Conservation (phyloP, 2,113 vertebrate species). For the Malurus cyaneus region DNA sequence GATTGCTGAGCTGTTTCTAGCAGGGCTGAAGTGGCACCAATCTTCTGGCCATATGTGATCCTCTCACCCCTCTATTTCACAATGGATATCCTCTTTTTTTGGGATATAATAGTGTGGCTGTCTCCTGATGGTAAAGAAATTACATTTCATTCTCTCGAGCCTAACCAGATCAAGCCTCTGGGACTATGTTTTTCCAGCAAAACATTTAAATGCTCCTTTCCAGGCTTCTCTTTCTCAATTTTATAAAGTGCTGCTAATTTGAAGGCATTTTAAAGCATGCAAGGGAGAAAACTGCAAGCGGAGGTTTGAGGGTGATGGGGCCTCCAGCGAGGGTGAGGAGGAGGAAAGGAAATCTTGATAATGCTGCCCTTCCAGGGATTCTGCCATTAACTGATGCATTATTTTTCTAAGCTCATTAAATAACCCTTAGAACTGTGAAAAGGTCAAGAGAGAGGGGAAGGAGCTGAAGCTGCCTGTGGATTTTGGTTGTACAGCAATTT, state of each 20-base stretch:
- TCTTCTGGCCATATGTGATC: neutral
- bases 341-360: neutral
- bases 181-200: neutral
- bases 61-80: neutral
- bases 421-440: conserved; percentile 53
- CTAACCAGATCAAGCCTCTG: neutral
- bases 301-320: conserved; percentile 18
- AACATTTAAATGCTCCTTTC: neutral
- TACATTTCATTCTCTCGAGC: neutral
- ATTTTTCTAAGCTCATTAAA: conserved; percentile 64
- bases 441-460: conserved; percentile 54
- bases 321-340: conserved; percentile 11
- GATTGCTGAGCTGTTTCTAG: neutral
- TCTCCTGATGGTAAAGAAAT: neutral
- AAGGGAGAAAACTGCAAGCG: neutral
- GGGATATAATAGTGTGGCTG: neutral
- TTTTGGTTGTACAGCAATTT: conserved; percentile 18
- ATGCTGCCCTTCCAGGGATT: conserved; percentile 45
- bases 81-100: neutral
- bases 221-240: neutral
- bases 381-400: conserved; percentile 54
- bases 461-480: conserved; percentile 38
- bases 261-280: neutral
- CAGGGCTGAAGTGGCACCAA: neutral
- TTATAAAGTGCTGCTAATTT: conserved; percentile 10